Evolutionary conservation across 1,140 invertebrate species (phyloP).

Genomic region (Solen grandis): DNA sequence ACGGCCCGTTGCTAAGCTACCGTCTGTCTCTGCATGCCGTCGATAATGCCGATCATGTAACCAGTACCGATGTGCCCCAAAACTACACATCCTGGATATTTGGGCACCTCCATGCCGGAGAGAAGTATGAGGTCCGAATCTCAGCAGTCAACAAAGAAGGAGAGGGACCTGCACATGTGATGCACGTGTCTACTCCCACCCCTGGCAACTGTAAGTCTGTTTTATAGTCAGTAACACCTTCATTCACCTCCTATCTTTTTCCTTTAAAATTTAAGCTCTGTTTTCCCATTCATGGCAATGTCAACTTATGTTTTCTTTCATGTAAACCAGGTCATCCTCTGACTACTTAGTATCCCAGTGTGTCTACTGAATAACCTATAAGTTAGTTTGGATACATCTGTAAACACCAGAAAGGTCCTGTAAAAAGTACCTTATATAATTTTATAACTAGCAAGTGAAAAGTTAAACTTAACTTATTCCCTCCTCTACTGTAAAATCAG

Average conservation of each 20-base stretch:
- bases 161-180: slow-evolving; percentile 87
- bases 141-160: slow-evolving; percentile 90
- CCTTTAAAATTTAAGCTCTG: not conserved
- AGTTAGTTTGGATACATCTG: not conserved
- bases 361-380: not conserved
- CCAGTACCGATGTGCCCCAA: slow-evolving; percentile 86
- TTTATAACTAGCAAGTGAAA: no score
- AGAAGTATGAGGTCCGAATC: slow-evolving; percentile 88
- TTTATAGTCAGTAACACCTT: no score
- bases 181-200: slow-evolving; percentile 84
- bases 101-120: slow-evolving; percentile 87
- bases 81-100: slow-evolving; percentile 85
- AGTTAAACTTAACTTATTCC: no score
- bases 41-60: slow-evolving; percentile 70
- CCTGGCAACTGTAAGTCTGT: slow-evolving; percentile 71
- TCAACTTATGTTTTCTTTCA: not conserved
- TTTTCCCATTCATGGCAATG: not conserved
- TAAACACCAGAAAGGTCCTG: not conserved
- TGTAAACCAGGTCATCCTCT: not conserved
- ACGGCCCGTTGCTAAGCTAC: slow-evolving; percentile 93
- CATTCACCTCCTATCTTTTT: no score
- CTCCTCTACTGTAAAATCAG: no score
- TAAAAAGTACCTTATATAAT: not conserved
- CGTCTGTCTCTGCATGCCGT: slow-evolving; percentile 85
- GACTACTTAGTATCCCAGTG: not conserved